These are phyloP conservation scores for Clupea harengus DNA, from an alignment of 2,113 vertebrate genomes.

Conservation along the genomic window DNA sequence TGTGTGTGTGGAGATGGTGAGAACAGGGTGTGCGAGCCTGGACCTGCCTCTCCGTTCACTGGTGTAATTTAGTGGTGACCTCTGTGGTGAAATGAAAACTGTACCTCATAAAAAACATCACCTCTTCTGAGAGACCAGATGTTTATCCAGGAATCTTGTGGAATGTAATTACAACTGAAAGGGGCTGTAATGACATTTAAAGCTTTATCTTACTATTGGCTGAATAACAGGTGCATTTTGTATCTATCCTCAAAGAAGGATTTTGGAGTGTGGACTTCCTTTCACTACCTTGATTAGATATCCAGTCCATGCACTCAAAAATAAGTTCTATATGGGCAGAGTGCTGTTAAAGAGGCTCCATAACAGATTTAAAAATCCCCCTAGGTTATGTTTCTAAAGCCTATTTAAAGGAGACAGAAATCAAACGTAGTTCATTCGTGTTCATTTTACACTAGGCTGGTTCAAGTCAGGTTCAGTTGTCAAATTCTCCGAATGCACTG, in stretches of 20 bases:
- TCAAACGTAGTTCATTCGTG: background rate
- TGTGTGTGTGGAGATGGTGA: background rate
- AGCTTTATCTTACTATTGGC: background rate
- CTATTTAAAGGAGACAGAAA: background rate
- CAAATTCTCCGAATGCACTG: background rate
- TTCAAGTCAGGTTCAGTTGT: background rate
- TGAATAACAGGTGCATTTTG: background rate
- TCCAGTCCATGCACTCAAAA: too few relatives aligned
- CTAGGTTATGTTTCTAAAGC: background rate
- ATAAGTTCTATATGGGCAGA: too few relatives aligned
- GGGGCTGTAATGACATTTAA: background rate
- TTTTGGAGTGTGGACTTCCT: too few relatives aligned
- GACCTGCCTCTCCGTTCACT: background rate
- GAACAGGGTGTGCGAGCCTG: background rate
- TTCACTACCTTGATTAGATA: too few relatives aligned
- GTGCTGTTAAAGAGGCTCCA: too few relatives aligned
- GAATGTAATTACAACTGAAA: background rate
- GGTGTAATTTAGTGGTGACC: background rate
- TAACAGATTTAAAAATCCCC: background rate
- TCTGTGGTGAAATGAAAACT: background rate
- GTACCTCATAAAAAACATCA: background rate
- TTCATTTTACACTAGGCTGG: background rate
- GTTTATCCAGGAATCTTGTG: background rate
- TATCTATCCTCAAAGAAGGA: background rate
- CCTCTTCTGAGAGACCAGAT: background rate